These are phyloP conservation scores for Ceratina australensis DNA, from an alignment of 1,140 invertebrate species.

Conservation along the genomic window DNA sequence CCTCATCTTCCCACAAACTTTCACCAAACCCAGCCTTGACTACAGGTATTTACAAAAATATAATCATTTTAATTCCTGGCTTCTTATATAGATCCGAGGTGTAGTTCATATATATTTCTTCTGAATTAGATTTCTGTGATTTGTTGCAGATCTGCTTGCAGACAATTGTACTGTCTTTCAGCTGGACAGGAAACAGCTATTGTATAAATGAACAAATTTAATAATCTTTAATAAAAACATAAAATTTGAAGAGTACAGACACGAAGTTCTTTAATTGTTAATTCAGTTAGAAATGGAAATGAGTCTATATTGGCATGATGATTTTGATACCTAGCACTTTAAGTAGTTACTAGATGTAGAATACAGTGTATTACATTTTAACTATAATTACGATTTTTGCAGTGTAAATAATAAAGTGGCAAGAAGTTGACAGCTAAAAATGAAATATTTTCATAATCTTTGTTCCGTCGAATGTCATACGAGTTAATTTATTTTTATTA, in stretches of 20 bases:
- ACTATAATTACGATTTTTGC: background rate
- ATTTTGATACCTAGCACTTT: conserved; percentile 28
- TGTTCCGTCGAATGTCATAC: background rate
- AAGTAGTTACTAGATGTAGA: conserved; percentile 14
- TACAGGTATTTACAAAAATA: conserved; percentile 69
- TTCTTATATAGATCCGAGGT: background rate
- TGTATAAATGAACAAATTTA: conserved; percentile 81
- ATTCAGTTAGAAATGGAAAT: conserved; percentile 27
- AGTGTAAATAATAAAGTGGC: conserved; percentile 37
- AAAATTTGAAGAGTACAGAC: conserved; percentile 77
- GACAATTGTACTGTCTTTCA: conserved; percentile 76
- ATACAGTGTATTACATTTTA: background rate
- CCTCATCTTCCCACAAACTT: conserved; percentile 81
- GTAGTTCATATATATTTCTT: background rate
- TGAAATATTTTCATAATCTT: conserved; percentile 4
- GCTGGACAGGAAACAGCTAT: conserved; percentile 78
- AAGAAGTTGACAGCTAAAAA: conserved; percentile 2
- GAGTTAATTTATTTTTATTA: conserved; percentile 8
- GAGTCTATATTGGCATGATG: conserved; percentile 17
- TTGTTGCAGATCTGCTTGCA: conserved; percentile 76
- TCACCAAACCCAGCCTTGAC: conserved; percentile 79
- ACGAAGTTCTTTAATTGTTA: conserved; percentile 56
- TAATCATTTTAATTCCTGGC: background rate
- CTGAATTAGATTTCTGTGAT: conserved; percentile 28
- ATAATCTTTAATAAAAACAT: conserved; percentile 80